Evolutionary conservation across 1,140 invertebrate species (phyloP), one percentile per base, ranked within the genome.

Genomic region (Hyles euphorbiae): DNA sequence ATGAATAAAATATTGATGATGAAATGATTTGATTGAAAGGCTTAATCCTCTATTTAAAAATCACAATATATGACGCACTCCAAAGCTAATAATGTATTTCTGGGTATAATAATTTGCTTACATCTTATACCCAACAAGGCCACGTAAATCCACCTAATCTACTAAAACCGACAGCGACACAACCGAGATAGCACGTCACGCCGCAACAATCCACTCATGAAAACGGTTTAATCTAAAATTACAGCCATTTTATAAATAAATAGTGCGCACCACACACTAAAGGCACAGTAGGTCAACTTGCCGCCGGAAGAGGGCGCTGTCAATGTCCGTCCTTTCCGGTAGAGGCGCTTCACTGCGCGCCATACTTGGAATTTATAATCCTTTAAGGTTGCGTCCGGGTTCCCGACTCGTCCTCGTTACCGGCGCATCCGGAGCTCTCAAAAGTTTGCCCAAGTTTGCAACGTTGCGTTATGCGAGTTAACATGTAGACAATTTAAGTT

Each of bases 201-300:
- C 2, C 48, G 7, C 12, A 32, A 22, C 48, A 32, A 50, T 50
- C 2, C 22, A 50, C 48, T 32, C 11, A 1, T 22, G 48, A 32
- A 22, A 50, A 50, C n/a, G 12, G 48, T 50, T 8, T 50, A 50
- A 50, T 9, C 11, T 50, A 50, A 33, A 40, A 32, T 50, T 33
- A 33, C 12, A 50, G 5, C 48, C 48, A 12, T 53, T 53, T 36
- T 33, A 53, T 36, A 53, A 36, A 40, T 36, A 53, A 36, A 53
- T 40, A 47, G 46, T 47, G 12, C 6, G 4, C 10, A 3, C 5
- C 46, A 47, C 5, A 10, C 10, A 8, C 36, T 40, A 40, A 40
- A 40, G 36, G 36, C 36, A 40, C 10, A 47, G 46, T n/a, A 12
- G 46, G 46, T n/a, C 46, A 47, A 47, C 46, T 22, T 22, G 22